Conservation (phyloP, 2,113 vertebrate species). For the Oceanodroma tethys region DNA sequence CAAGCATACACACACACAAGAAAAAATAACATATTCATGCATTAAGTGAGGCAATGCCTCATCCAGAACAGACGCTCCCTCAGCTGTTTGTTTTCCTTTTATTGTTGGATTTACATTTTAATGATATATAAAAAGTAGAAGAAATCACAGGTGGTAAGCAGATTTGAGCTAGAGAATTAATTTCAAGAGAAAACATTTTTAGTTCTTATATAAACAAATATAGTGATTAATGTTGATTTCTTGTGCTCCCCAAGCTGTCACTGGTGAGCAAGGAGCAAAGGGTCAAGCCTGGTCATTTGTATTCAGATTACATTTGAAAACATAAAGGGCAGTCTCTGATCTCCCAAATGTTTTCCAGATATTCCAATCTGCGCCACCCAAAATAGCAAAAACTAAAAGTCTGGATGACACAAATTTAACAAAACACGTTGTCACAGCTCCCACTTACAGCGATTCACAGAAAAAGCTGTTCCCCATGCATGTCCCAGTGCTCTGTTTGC, state of each 20-base stretch:
- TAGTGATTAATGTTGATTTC: background rate
- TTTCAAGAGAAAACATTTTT: constrained; percentile 24
- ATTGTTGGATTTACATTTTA: constrained; percentile 49
- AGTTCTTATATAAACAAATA: constrained; percentile 11
- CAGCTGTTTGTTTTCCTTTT: constrained; percentile 54
- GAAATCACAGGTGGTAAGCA: constrained; percentile 21
- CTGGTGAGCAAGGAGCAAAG: background rate
- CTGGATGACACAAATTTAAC: background rate
- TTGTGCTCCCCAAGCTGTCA: background rate
- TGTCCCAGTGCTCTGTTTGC: background rate
- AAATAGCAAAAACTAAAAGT: background rate
- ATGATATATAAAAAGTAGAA: constrained; percentile 38
- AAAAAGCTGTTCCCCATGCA: background rate
- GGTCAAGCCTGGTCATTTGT: background rate
- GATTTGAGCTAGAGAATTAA: background rate
- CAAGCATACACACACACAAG: background rate
- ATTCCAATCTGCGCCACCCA: background rate
- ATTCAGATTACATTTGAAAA: constrained; percentile 3
- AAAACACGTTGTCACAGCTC: background rate
- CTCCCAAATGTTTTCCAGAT: background rate
- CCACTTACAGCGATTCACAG: background rate
- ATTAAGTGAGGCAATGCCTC: background rate
- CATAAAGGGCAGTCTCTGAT: background rate
- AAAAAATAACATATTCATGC: background rate
- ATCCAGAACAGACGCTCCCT: constrained; percentile 23